Evolutionary conservation across 2,113 vertebrate species (phyloP).

Genomic region (Python bivittatus): DNA sequence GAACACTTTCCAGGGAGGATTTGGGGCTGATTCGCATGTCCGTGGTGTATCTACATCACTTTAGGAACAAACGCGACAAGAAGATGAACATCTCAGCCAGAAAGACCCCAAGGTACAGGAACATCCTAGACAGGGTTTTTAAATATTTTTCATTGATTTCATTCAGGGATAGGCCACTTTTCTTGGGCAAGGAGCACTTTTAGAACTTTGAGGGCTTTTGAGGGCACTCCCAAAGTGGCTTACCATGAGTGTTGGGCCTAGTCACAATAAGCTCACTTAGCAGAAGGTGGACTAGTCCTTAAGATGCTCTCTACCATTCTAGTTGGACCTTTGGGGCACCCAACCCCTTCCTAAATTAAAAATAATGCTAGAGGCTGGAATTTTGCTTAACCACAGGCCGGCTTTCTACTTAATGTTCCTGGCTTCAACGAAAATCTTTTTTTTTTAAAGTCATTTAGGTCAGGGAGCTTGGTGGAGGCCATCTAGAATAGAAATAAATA

Average conservation of each 20-base stretch:
- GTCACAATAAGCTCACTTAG: too few relatives aligned
- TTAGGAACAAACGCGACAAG: neutral
- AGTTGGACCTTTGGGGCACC: neutral
- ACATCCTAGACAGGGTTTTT: neutral
- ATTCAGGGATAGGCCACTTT: neutral
- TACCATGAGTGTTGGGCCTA: too few relatives aligned
- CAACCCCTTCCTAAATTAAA: neutral
- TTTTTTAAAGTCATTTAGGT: neutral
- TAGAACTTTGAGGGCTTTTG: too few relatives aligned
- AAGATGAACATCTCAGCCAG: neutral
- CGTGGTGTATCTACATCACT: neutral
- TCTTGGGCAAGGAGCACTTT: too few relatives aligned
- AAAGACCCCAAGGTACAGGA: neutral
- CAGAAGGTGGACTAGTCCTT: neutral
- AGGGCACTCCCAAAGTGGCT: too few relatives aligned
- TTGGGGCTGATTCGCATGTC: neutral
- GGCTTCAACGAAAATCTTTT: neutral
- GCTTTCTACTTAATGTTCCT: neutral
- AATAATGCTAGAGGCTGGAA: neutral
- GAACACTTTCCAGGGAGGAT: neutral
- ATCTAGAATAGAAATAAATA: neutral
- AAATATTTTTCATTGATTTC: neutral
- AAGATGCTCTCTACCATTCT: neutral
- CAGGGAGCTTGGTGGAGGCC: neutral
- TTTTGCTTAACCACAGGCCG: neutral